Evolutionary conservation across 2,797 vertebrate genomes (phyloP), one percentile per base, ranked within the genome.

Genomic region (Galaxias olidus): DNA sequence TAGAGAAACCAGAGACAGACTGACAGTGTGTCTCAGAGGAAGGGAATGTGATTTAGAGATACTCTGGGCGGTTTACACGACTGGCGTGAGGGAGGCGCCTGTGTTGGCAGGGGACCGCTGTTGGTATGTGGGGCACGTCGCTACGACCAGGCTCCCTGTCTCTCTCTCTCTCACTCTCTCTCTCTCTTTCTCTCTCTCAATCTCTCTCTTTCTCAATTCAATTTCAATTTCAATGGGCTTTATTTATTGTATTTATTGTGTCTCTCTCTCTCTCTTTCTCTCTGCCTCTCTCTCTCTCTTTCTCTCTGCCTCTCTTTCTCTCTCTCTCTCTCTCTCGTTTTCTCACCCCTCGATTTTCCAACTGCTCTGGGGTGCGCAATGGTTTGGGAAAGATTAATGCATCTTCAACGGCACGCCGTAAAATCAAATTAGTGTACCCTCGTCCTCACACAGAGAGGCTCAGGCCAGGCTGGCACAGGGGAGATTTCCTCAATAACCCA

Each of bases 401-500:
- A 84, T 88, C 87, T 90, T 88, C 86, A 88, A 87, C 81, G 61
- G 83, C 88, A 84, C 78, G 88, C 86, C 87, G 73, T 90, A 89
- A 92, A 92, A 93, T 91, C 88, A 90, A 92, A 93, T 93, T 88
- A 92, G 88, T 91, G 89, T 89, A 89, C 86, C 86, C 84, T 85
- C 84, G 90, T 89, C 86, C 86, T 76, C 73, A 85, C 78, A 83
- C 71, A 65, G 63, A 69, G 78, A 86, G 79, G 76, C 80, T 84
- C 83, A 78, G 79, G 79, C 85, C 83, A 58, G 70, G 73, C 72
- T 83, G 51, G 69, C 67, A 45, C 68, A 72, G 14, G 76, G 78
- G 85, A 84, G 76, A 67, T 73, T 82, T 77, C 83, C 75, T 81
- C 76, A 73, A 55, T 84, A 78, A 86, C 73, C 69, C 66, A 59